phyloP scores from a whole-genome alignment of 2,888 invertebrate species.

The Philereme vetulata region DNA sequence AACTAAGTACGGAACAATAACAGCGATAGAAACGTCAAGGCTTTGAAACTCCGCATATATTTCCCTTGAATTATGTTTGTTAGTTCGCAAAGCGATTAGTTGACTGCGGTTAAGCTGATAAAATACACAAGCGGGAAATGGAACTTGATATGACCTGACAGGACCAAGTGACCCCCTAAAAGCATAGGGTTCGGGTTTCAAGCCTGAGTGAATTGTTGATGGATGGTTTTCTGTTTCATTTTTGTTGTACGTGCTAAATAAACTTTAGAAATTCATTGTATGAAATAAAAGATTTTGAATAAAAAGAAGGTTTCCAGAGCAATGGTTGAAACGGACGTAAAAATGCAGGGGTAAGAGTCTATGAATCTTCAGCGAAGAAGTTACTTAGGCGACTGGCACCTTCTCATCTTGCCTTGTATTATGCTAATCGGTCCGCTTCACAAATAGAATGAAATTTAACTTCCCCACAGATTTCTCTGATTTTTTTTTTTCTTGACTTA shows the following conservation, averaged over 20 bases:
- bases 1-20: slow-evolving; percentile 32
- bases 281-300: slow-evolving; percentile 10
- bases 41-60: slow-evolving; percentile 35
- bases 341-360: slow-evolving; percentile 25
- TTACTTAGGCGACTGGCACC: slow-evolving; percentile 25
- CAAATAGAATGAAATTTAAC: slow-evolving; percentile 76
- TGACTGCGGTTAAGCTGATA: slow-evolving; percentile 25
- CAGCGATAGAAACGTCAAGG: slow-evolving; percentile 33
- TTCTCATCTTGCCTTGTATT: slow-evolving; percentile 72
- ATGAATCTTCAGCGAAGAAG: slow-evolving; percentile 23
- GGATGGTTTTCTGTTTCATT: slow-evolving; percentile 19
- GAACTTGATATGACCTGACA: slow-evolving; percentile 35
- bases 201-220: slow-evolving; percentile 25
- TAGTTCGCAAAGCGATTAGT: slow-evolving; percentile 29
- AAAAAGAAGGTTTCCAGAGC: neutral
- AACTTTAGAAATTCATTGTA: neutral
- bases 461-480: slow-evolving; percentile 62
- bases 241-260: neutral
- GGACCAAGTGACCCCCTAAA: slow-evolving; percentile 33
- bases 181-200: slow-evolving; percentile 30
- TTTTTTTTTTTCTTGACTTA: slow-evolving; percentile 71
- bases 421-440: slow-evolving; percentile 70
- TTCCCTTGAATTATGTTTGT: slow-evolving; percentile 35
- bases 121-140: slow-evolving; percentile 22
- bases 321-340: neutral